Percentiles rank a stretch among this genome's conserved stretches.
Conservation (phyloP, 2,113 vertebrate genomes). For the Sinocyclocheilus maitianheensis region DNA sequence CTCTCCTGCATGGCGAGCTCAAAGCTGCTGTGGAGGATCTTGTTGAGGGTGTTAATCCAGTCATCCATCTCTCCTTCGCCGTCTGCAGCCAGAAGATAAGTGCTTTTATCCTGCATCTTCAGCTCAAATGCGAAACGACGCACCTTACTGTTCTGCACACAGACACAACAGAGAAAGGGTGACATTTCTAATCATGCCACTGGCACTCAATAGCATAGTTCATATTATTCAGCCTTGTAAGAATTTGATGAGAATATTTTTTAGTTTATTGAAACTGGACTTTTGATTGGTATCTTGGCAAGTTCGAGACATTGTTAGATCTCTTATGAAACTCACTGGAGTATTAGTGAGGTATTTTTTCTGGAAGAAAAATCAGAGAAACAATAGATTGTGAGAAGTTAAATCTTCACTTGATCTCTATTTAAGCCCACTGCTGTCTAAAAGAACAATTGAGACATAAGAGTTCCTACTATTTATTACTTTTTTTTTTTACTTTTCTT, state of each 20-base stretch:
- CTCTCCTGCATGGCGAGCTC: constrained; percentile 95
- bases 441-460: background rate
- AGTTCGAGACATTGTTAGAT: background rate
- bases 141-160: constrained; percentile 89
- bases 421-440: background rate
- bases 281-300: background rate
- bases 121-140: constrained; percentile 95
- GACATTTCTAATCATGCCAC: background rate
- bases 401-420: background rate
- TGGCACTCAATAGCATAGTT: background rate
- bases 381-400: background rate
- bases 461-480: too few relatives aligned
- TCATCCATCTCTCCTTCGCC: constrained; percentile 96
- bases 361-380: background rate
- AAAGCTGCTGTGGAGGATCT: constrained; percentile 95
- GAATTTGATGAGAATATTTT: too few relatives aligned
- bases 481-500: background rate
- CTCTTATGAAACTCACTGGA: background rate
- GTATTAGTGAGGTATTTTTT: background rate
- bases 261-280: too few relatives aligned
- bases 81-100: constrained; percentile 93
- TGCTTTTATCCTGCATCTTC: constrained; percentile 99
- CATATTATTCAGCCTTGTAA: background rate
- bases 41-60: constrained; percentile 91
- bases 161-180: background rate